Evolutionary conservation across 2,888 invertebrate species (phyloP).

Genomic region (Drosophila mettleri): DNA sequence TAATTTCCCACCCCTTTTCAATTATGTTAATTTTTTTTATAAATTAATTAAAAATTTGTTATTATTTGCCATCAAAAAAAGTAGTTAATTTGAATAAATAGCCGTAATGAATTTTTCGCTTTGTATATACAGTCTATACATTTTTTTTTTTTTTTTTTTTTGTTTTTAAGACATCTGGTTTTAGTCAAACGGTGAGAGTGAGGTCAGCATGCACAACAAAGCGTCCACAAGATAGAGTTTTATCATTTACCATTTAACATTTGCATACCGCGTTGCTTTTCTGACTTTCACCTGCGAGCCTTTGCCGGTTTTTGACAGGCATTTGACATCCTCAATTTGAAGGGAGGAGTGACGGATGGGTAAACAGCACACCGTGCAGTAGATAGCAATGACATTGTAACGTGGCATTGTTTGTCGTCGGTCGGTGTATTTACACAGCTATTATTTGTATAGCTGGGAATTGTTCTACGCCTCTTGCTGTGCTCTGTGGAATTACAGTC

Average conservation of each 20-base stretch:
- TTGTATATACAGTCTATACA: too few relatives aligned
- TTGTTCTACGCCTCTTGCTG: conserved; percentile 7
- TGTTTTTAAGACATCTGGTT: conserved; percentile 9
- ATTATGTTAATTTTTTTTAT: too few relatives aligned
- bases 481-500: conserved; percentile 42
- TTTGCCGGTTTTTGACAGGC: conserved; percentile 51
- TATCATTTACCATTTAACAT: conserved; percentile 60
- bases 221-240: conserved; percentile 63
- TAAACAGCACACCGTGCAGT: conserved; percentile 39
- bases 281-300: conserved; percentile 66
- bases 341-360: background rate
- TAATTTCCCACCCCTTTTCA: too few relatives aligned
- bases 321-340: conserved; percentile 49
- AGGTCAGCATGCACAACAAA: conserved; percentile 41
- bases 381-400: conserved; percentile 68
- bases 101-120: too few relatives aligned
- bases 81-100: too few relatives aligned
- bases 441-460: conserved; percentile 59
- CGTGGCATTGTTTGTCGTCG: conserved; percentile 37
- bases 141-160: too few relatives aligned
- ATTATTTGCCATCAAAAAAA: too few relatives aligned
- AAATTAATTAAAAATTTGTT: too few relatives aligned
- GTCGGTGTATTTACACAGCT: conserved; percentile 62
- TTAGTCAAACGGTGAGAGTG: conserved; percentile 1
- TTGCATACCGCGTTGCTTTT: conserved; percentile 68